Evolutionary conservation across 2,797 vertebrate species (phyloP).

Genomic region (Aplochiton taeniatus): DNA sequence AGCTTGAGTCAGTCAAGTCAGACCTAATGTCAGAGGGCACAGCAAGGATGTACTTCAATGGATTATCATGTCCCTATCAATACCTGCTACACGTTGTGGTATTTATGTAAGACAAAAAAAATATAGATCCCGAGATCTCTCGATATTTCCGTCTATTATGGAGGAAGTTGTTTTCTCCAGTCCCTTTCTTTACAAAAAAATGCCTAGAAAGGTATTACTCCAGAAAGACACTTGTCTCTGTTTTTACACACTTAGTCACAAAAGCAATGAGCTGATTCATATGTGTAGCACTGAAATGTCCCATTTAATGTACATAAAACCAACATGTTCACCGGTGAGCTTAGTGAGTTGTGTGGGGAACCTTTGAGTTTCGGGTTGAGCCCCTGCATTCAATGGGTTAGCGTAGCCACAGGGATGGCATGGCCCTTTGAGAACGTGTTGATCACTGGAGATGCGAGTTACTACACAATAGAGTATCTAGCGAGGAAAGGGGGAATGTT

Average conservation of each 20-base stretch:
- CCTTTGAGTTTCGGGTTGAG: constrained; percentile 10
- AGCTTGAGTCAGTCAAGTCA: too few relatives aligned
- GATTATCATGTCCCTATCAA: too few relatives aligned
- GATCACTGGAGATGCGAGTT: constrained; percentile 13
- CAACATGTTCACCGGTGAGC: constrained; percentile 26
- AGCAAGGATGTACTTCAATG: too few relatives aligned
- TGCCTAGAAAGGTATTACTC: neutral
- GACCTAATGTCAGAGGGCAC: too few relatives aligned
- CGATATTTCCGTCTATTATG: neutral
- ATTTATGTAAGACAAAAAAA: neutral
- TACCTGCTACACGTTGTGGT: neutral
- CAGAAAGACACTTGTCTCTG: neutral
- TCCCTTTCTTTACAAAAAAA: neutral
- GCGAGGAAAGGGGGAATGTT: constrained; percentile 14
- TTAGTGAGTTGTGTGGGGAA: constrained; percentile 33
- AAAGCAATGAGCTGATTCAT: constrained; percentile 8
- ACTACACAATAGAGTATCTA: neutral
- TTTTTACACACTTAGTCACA: constrained; percentile 9
- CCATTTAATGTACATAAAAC: constrained; percentile 34
- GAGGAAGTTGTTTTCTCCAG: neutral
- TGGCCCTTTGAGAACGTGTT: constrained; percentile 15
- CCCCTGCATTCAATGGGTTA: neutral
- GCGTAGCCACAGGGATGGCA: neutral
- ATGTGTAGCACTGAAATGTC: constrained; percentile 12
- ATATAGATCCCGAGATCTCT: neutral